Evolutionary conservation across 2,113 vertebrate genomes (phyloP).

Genomic region (Sturnira hondurensis): DNA sequence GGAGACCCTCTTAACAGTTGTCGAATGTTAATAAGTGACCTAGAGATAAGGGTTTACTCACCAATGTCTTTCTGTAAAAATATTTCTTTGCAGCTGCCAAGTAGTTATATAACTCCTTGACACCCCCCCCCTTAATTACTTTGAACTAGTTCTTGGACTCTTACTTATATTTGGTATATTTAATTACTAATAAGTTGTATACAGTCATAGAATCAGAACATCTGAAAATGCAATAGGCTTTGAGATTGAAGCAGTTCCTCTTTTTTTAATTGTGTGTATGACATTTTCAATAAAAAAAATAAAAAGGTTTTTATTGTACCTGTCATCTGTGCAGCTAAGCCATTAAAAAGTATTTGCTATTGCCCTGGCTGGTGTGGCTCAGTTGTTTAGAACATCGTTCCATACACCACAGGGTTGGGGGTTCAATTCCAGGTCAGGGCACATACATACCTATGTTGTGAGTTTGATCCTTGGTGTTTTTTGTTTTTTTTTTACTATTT

Average conservation of each 20-base stretch:
- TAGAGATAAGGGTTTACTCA: background rate
- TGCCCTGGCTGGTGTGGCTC: too few relatives aligned
- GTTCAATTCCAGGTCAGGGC: too few relatives aligned
- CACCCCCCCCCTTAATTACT: background rate
- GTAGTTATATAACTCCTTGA: conserved; percentile 1
- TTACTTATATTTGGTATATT: background rate
- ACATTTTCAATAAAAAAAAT: background rate
- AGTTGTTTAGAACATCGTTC: too few relatives aligned
- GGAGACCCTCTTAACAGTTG: background rate
- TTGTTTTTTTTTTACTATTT: too few relatives aligned
- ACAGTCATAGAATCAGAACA: background rate
- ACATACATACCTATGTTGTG: too few relatives aligned
- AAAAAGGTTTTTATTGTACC: background rate
- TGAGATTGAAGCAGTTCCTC: background rate
- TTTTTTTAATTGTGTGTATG: background rate
- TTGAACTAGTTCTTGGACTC: background rate
- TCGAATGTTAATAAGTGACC: conserved; percentile 20
- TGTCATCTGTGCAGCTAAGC: background rate
- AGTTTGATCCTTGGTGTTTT: too few relatives aligned
- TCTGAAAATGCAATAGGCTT: background rate
- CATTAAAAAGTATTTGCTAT: background rate
- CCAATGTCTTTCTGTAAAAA: conserved; percentile 13
- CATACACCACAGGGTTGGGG: too few relatives aligned
- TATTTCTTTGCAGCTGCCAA: conserved; percentile 1
- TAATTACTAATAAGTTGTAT: background rate